Percentiles rank a stretch among this genome's conserved stretches.
These are phyloP conservation scores for Sylvilagus bachmani DNA, from an alignment of 2,113 vertebrate species.

Conservation along the genomic window DNA sequence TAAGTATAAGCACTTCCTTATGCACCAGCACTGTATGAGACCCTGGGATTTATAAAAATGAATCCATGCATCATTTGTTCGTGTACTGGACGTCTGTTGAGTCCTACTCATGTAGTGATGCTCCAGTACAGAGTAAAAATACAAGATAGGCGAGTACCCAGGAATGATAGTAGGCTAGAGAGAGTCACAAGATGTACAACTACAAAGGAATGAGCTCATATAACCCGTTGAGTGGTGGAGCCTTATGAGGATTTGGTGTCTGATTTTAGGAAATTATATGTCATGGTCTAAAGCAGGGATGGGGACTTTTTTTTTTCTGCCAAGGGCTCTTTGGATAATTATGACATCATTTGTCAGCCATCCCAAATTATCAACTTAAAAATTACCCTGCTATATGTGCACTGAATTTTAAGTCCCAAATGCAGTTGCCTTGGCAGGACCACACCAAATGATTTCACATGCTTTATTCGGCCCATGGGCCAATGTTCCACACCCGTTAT, in stretches of 20 bases:
- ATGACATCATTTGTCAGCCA: too few relatives aligned
- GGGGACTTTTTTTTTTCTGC: too few relatives aligned
- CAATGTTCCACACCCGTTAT: too few relatives aligned
- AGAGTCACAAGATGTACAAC: not conserved
- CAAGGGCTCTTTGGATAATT: too few relatives aligned
- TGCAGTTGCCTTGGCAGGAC: too few relatives aligned
- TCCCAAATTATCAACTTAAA: too few relatives aligned
- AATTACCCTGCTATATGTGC: too few relatives aligned
- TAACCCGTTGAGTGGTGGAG: not conserved
- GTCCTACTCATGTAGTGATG: too few relatives aligned
- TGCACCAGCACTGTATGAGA: not conserved
- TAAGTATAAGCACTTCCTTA: not conserved
- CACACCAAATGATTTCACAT: too few relatives aligned
- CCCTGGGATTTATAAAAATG: not conserved
- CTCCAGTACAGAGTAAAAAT: not conserved
- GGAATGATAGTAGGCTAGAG: not conserved
- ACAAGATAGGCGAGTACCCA: not conserved
- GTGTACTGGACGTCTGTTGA: not conserved
- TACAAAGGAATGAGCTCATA: too few relatives aligned
- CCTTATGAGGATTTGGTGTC: not conserved
- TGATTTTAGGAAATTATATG: not conserved
- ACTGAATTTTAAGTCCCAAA: too few relatives aligned
- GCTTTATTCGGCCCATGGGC: too few relatives aligned
- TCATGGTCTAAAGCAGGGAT: not conserved
- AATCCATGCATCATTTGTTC: not conserved